Conservation (phyloP, 2,888 invertebrate species). For the Phymatocera aterrima region DNA sequence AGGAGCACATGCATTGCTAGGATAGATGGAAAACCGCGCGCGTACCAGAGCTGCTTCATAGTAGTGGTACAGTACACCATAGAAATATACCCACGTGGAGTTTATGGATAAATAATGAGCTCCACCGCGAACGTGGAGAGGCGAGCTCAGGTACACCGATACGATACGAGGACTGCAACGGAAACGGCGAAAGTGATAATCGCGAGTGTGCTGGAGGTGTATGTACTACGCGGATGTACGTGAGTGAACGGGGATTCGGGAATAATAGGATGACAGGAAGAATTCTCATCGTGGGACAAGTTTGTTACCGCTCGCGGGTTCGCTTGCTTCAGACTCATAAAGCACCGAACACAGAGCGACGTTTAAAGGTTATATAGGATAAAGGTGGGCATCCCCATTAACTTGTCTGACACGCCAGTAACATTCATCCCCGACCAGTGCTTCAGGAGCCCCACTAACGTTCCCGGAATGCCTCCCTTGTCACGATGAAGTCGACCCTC, state of each 20-base stretch:
- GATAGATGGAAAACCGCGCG: no score
- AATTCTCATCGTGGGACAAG: background rate
- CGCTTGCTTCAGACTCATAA: background rate
- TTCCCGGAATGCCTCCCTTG: constrained; percentile 48
- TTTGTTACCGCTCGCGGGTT: background rate
- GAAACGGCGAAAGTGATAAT: no score
- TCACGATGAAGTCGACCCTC: constrained; percentile 57
- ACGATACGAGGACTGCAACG: no score
- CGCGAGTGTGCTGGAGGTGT: no score
- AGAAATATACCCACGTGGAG: background rate
- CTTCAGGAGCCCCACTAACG: constrained; percentile 36
- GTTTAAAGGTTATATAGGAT: constrained; percentile 43
- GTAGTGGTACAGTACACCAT: background rate
- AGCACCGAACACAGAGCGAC: constrained; percentile 5
- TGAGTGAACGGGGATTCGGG: no score
- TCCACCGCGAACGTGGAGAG: no score
- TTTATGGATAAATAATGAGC: constrained; percentile 8
- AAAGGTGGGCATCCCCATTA: constrained; percentile 39
- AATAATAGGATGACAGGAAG: background rate
- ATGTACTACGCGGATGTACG: no score
- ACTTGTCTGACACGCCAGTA: constrained; percentile 46
- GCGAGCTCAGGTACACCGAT: no score
- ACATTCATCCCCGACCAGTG: constrained; percentile 44
- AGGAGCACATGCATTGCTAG: no score
- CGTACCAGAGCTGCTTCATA: background rate